A percentile compares a stretch with the other conserved stretches of the same genome.
Evolutionary conservation across 2,888 invertebrate species (phyloP).

Genomic region (Heterodera filipjevi): DNA sequence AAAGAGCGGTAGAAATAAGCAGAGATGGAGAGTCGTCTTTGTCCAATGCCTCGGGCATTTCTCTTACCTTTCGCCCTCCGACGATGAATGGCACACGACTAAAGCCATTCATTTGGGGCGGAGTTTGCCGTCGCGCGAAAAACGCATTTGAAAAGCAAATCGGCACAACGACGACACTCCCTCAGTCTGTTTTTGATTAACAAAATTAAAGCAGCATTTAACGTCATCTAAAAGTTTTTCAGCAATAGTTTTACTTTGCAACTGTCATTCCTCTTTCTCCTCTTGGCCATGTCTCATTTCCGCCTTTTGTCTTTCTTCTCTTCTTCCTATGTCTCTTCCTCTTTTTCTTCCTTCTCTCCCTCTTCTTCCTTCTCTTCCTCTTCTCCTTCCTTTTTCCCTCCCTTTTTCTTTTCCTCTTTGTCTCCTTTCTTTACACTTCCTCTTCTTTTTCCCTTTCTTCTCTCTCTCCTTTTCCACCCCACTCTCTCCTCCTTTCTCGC

Average conservation of each 20-base stretch:
- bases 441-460: neutral
- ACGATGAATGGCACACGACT: neutral
- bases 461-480: neutral
- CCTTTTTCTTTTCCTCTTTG: neutral
- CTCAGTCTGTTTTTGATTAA: neutral
- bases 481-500: neutral
- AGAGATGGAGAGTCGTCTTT: neutral
- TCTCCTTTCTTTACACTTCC: neutral
- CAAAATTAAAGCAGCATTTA: neutral
- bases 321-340: neutral
- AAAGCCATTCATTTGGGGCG: too few relatives aligned
- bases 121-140: too few relatives aligned
- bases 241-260: neutral
- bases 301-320: neutral
- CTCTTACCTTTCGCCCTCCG: neutral
- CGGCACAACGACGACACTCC: too few relatives aligned
- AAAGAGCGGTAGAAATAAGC: neutral
- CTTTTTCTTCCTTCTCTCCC: neutral
- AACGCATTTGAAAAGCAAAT: too few relatives aligned
- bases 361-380: neutral
- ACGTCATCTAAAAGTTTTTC: neutral
- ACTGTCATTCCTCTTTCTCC: neutral
- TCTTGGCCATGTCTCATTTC: neutral
- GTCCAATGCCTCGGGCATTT: neutral
- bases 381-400: neutral